Evolutionary conservation across 2,113 vertebrate species (phyloP), one percentile per base, ranked within the genome.

Genomic region (Motacilla alba): DNA sequence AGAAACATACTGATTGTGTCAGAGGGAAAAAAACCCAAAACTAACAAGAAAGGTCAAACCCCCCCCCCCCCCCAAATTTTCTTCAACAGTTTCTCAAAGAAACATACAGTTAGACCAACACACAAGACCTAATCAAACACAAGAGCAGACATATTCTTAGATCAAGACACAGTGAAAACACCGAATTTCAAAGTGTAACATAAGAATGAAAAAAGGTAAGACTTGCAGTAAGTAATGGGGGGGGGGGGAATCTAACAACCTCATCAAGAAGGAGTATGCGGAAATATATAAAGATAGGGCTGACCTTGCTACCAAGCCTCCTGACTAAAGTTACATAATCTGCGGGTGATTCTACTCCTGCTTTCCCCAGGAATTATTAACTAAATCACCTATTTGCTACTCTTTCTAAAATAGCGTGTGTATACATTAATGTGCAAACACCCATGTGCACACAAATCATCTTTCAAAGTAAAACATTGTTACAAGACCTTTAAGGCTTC

Each of bases 11-110:
- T 39, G 10, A 63, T 22, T 5, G 8, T 2, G 0, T n/a, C 22
- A 76, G 24, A 20, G 7, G 4, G 1, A 6, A 64, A 44, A 39
- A 33, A 10, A 26, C 35, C 35, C 35, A 10, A 14, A 5, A 0
- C 5, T 31, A 26, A 18, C 11, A 63, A 86, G 14, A 43, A 73
- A 2, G 35, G 15, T 15, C 12, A 83, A 47, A 0, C 3, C 1
- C 1, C 6, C 7, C 3, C 1, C 1, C 6, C 7, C 11, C 9
- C 41, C n/a, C n/a, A 49, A 39, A 33, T 68, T 58, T 73, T 78
- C 8, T 78, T 63, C 33, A 55, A 43, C 14, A 64, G 35, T 11
- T 68, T 37, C 49, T 73, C 33, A 64, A 63, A 81, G 30, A 77
- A 84, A 31, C 28, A 22, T 5, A 81, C 1, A 5, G 22, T 39